phyloP scores from a whole-genome alignment of 2,797 vertebrate genomes.

The Melanogrammus aeglefinus region DNA sequence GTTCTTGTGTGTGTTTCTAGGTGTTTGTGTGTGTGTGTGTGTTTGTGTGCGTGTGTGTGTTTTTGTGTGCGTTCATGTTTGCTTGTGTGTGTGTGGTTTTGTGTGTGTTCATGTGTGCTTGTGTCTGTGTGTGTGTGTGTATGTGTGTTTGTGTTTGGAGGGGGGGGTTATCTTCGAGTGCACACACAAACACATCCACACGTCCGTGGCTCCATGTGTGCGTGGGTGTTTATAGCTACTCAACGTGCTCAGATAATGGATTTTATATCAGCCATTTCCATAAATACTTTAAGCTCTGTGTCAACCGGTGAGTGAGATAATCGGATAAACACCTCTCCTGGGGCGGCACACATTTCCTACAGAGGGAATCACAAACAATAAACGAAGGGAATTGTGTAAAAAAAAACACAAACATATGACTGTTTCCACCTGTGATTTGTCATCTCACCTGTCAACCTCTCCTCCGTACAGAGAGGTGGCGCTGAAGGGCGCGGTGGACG shows the following conservation, averaged over 20 bases:
- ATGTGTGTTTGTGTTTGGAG: too few species aligned
- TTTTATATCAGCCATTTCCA: neutral
- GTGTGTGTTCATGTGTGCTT: too few species aligned
- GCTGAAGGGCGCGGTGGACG: slow-evolving; percentile 58
- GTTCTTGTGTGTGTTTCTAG: too few species aligned
- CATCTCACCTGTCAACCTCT: slow-evolving; percentile 17
- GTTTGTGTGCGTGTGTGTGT: too few species aligned
- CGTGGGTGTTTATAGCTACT: neutral
- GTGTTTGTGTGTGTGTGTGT: too few species aligned
- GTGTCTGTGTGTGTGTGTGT: too few species aligned
- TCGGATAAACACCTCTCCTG: neutral
- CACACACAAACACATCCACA: neutral
- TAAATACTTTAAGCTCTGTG: neutral
- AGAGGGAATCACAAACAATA: neutral
- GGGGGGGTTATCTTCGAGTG: too few species aligned
- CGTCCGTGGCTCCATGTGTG: neutral
- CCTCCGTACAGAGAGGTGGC: slow-evolving; percentile 66
- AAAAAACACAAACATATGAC: neutral
- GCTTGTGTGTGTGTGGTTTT: too few species aligned
- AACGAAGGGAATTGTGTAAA: neutral
- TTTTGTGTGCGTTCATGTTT: too few species aligned
- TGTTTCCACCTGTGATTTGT: neutral
- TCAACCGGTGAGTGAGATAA: slow-evolving; percentile 6
- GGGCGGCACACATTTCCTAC: neutral
- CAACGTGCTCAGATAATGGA: neutral